Evolutionary conservation across 2,113 vertebrate genomes (phyloP).

Genomic region (Australoheros scitulus): DNA sequence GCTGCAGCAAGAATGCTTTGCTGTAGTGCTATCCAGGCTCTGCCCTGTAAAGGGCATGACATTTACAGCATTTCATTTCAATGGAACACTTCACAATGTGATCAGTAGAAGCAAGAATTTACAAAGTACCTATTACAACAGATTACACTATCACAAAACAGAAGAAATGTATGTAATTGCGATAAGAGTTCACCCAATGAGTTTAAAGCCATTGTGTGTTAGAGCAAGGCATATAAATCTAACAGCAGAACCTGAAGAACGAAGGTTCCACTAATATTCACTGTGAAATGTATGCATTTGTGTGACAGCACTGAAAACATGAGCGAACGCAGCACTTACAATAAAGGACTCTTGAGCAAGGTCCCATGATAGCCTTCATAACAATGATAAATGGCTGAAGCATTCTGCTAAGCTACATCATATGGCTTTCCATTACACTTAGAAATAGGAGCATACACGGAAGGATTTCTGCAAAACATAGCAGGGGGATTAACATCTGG

Average conservation of each 20-base stretch:
- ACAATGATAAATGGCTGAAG: conserved; percentile 71
- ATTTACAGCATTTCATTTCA: conserved; percentile 44
- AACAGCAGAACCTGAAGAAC: conserved; percentile 27
- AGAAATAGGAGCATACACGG: neutral
- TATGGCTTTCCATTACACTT: conserved; percentile 25
- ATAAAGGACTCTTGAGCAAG: conserved; percentile 65
- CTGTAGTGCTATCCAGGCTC: conserved; percentile 2
- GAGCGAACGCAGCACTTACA: conserved; percentile 60
- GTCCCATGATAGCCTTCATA: conserved; percentile 71
- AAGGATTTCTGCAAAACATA: conserved; percentile 28
- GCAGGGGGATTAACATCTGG: conserved; percentile 23
- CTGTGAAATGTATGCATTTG: conserved; percentile 42
- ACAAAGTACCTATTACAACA: neutral
- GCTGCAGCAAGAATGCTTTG: conserved; percentile 12
- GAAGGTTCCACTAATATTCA: conserved; percentile 14
- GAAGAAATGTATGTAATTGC: neutral
- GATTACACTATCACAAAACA: neutral
- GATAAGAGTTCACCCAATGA: neutral
- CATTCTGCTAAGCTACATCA: conserved; percentile 47
- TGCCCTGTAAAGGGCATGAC: conserved; percentile 43
- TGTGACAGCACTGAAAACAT: conserved; percentile 53
- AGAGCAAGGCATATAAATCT: conserved; percentile 25
- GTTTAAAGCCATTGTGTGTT: neutral
- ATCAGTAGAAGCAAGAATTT: conserved; percentile 8
- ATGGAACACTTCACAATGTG: conserved; percentile 1